These are phyloP conservation scores for Leucoma salicis DNA, from an alignment of 2,888 invertebrate species.

Conservation along the genomic window DNA sequence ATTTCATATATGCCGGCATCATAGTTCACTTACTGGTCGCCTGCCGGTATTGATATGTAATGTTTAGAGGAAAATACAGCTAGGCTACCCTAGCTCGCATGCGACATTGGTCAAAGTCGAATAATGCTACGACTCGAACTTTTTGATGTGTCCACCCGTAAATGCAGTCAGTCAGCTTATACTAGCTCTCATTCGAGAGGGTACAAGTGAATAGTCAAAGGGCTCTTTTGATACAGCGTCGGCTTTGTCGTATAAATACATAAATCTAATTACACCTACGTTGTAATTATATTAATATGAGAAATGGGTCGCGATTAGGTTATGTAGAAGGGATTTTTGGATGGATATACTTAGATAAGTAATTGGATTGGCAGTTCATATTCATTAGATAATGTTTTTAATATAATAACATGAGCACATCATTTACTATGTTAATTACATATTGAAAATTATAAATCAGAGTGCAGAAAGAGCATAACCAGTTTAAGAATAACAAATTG, in stretches of 20 bases:
- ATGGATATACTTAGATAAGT: constrained; percentile 9
- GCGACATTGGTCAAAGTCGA: constrained; percentile 64
- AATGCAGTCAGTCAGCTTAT: constrained; percentile 48
- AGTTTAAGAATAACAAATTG: too few relatives aligned
- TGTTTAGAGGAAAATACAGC: constrained; percentile 7
- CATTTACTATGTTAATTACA: too few relatives aligned
- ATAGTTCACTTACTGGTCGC: constrained; percentile 34
- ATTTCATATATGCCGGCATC: constrained; percentile 12
- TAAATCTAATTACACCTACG: constrained; percentile 37
- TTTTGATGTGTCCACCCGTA: constrained; percentile 51
- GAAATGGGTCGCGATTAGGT: constrained; percentile 25
- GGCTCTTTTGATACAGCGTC: constrained; percentile 49
- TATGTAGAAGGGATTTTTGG: constrained; percentile 22
- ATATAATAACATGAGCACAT: too few relatives aligned
- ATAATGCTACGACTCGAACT: constrained; percentile 48
- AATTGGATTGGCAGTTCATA: constrained; percentile 22
- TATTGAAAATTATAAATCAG: too few relatives aligned
- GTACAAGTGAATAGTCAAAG: constrained; percentile 63
- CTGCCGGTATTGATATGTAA: constrained; percentile 18
- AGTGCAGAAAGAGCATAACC: too few relatives aligned
- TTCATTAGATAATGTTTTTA: constrained; percentile 7
- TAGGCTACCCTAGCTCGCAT: constrained; percentile 31
- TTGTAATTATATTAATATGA: constrained; percentile 38
- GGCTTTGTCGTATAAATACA: constrained; percentile 30
- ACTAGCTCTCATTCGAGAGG: constrained; percentile 43